Conservation (phyloP, 2,113 vertebrate species). For the Equus quagga region DNA sequence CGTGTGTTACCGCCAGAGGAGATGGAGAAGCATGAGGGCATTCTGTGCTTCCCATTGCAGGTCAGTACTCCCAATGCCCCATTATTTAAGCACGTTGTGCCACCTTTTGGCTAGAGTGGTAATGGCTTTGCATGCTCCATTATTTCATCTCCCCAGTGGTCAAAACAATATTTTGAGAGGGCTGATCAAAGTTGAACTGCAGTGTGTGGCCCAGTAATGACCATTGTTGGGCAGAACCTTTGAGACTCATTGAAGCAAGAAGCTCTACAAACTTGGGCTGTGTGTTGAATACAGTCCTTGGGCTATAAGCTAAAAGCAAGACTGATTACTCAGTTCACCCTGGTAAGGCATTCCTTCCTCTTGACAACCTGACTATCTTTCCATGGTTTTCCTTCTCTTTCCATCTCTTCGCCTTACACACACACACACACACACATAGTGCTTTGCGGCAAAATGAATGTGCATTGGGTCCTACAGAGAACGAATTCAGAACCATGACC, state of each 20-base stretch:
- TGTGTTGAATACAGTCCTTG: accelerated
- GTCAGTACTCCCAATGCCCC: not conserved
- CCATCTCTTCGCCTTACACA: not conserved
- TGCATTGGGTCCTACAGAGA: not conserved
- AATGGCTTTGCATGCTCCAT: not conserved
- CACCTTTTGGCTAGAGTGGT: not conserved
- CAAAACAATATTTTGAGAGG: conserved; percentile 10
- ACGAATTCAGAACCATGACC: not conserved
- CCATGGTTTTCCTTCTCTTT: not conserved
- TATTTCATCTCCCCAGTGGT: not conserved
- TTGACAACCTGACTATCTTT: not conserved
- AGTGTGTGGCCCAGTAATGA: not conserved
- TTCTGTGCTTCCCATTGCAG: not conserved
- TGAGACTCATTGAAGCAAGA: not conserved
- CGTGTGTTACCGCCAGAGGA: not conserved
- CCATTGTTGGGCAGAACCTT: not conserved
- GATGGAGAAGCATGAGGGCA: not conserved
- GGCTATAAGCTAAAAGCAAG: not conserved
- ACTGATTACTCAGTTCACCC: not conserved
- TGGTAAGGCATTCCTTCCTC: not conserved
- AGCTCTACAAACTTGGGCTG: not conserved
- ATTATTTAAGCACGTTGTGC: not conserved
- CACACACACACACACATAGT: not conserved
- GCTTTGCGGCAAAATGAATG: not conserved
- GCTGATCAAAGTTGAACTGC: not conserved